These are phyloP conservation scores for Cyprinus carpio DNA, from an alignment of 2,113 vertebrate genomes.

Conservation along the genomic window DNA sequence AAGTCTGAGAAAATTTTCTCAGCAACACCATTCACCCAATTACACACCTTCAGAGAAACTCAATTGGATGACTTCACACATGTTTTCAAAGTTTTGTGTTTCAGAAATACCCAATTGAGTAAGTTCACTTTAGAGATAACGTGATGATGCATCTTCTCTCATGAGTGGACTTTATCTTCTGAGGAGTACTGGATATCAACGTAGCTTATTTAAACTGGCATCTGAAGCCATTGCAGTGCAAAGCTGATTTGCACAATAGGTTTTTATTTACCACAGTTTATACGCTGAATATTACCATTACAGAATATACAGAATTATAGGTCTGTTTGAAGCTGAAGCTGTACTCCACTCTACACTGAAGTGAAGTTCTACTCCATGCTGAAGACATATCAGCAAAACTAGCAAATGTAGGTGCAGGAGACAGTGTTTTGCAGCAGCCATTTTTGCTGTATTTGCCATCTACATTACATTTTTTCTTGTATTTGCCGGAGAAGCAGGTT, in stretches of 20 bases:
- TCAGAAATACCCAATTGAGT: not conserved
- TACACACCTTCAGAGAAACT: not conserved
- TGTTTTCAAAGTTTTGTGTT: not conserved
- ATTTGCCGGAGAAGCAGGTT: not conserved
- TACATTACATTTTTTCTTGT: not conserved
- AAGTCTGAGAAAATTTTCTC: slow-evolving; percentile 6
- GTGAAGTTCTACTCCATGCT: too few relatives aligned
- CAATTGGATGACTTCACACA: not conserved
- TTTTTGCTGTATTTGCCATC: slow-evolving; percentile 10
- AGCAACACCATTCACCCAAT: not conserved
- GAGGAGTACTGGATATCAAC: not conserved
- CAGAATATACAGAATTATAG: not conserved
- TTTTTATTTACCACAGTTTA: not conserved
- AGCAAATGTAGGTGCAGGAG: not conserved
- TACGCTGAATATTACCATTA: not conserved
- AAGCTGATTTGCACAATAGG: not conserved
- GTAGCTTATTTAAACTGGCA: slow-evolving; percentile 8
- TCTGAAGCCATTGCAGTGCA: not conserved
- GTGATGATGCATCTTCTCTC: not conserved
- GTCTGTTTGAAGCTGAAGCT: not conserved
- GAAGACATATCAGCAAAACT: not conserved
- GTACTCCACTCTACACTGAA: too few relatives aligned
- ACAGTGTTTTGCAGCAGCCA: not conserved
- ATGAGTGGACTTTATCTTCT: not conserved
- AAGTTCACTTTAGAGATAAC: not conserved